Percentiles rank a stretch among this genome's conserved stretches.
These are phyloP conservation scores for Grapholita molesta DNA, from an alignment of 1,140 invertebrate genomes.

Conservation along the genomic window DNA sequence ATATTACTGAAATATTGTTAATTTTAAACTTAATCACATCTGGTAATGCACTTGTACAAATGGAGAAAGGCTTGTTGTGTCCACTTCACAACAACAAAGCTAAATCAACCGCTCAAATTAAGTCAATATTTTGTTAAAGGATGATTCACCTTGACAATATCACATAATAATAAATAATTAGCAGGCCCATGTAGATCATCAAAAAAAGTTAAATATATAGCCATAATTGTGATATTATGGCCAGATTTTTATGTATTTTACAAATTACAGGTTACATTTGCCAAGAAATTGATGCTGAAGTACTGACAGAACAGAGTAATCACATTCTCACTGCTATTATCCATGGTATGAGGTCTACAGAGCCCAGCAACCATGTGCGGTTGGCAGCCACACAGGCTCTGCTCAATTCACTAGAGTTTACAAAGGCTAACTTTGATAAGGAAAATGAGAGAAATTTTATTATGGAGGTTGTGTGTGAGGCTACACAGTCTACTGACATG, in stretches of 20 bases:
- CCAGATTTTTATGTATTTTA: not conserved
- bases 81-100: no score
- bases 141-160: no score
- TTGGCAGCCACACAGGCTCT: constrained; percentile 98
- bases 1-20: no score
- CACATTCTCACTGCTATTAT: constrained; percentile 99
- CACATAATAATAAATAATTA: no score
- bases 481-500: constrained; percentile 90
- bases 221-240: no score
- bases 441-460: constrained; percentile 99
- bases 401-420: constrained; percentile 99
- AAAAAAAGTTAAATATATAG: no score
- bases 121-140: no score
- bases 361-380: constrained; percentile 90
- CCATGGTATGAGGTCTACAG: constrained; percentile 95
- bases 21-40: no score
- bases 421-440: constrained; percentile 98
- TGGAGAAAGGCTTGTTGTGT: no score
- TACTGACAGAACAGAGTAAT: constrained; percentile 94
- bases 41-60: no score
- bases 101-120: no score
- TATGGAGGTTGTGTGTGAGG: constrained; percentile 99
- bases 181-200: no score
- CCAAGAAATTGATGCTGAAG: constrained; percentile 93
- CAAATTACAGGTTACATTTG: constrained; percentile 82